A percentile compares a stretch with the other conserved stretches of the same genome.
phyloP scores from a whole-genome alignment of 2,888 invertebrate species.

The Lepas anatifera region DNA sequence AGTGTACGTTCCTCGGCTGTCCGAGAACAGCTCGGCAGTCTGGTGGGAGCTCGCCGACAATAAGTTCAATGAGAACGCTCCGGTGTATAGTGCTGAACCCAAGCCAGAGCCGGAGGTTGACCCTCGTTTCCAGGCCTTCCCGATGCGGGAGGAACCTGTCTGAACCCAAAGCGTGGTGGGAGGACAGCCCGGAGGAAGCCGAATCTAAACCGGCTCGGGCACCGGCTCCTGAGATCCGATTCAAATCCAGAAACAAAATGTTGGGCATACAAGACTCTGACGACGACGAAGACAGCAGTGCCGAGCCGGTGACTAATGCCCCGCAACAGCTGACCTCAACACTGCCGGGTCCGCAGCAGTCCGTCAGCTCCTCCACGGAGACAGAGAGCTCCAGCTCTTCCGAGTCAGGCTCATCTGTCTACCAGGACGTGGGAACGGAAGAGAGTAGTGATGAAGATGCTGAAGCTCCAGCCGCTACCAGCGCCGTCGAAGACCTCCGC shows the following conservation, averaged over 20 bases:
- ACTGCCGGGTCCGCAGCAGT: not conserved
- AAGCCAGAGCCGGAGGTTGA: not conserved
- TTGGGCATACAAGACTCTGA: not conserved
- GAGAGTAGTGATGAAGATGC: not conserved
- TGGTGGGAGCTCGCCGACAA: not conserved
- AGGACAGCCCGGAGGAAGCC: not conserved
- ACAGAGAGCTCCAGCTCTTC: slow-evolving; percentile 2
- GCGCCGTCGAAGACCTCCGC: not conserved
- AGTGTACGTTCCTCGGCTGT: not conserved
- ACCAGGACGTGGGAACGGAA: not conserved
- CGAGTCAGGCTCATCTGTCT: not conserved
- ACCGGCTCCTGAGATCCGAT: not conserved
- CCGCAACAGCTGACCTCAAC: not conserved
- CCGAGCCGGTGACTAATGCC: too few relatives aligned
- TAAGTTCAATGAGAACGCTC: not conserved
- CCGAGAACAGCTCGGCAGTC: not conserved
- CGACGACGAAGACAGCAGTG: not conserved
- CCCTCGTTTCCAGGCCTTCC: not conserved
- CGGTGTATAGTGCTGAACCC: not conserved
- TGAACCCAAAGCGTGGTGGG: not conserved
- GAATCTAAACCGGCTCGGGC: not conserved
- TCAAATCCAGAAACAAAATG: not conserved
- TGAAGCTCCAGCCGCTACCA: not conserved
- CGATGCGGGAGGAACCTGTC: not conserved
- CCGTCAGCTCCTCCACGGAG: slow-evolving; percentile 1